These are phyloP conservation scores for Ophion obscuratus DNA, from an alignment of 2,888 invertebrate species.

Conservation along the genomic window DNA sequence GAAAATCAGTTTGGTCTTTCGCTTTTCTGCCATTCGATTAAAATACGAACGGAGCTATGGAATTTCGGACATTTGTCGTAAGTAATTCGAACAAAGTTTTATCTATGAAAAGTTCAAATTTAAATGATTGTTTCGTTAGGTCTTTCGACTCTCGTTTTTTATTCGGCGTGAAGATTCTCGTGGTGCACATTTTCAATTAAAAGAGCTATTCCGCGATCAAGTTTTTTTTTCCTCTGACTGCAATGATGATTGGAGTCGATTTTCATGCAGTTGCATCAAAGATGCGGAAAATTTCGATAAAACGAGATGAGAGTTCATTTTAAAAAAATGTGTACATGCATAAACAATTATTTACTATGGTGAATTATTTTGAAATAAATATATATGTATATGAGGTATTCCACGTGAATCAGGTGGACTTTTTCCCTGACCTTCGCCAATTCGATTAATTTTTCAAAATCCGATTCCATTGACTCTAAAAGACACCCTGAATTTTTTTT, in stretches of 20 bases:
- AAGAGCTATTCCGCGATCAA: neutral
- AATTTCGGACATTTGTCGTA: slow-evolving; percentile 78
- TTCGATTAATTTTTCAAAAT: no score
- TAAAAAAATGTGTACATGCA: no score
- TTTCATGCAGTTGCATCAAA: neutral
- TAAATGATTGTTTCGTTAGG: neutral
- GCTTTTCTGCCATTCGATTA: neutral
- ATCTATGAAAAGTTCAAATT: neutral
- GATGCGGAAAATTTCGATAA: no score
- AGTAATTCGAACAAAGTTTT: slow-evolving; percentile 64
- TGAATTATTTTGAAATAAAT: no score
- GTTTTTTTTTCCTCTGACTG: neutral
- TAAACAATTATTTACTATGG: no score
- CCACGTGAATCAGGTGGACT: no score
- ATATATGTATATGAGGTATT: no score
- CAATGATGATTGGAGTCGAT: neutral
- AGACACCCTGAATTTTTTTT: no score
- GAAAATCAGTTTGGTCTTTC: slow-evolving; percentile 39
- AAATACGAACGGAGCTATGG: slow-evolving; percentile 69
- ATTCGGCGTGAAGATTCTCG: neutral
- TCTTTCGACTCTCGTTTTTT: neutral
- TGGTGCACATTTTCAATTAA: neutral
- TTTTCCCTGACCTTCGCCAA: no score
- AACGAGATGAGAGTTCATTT: no score
- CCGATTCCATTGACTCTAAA: no score